Base-by-base conservation (phyloP, 23 tunicate species). In the Ciona savignyi region DNA sequence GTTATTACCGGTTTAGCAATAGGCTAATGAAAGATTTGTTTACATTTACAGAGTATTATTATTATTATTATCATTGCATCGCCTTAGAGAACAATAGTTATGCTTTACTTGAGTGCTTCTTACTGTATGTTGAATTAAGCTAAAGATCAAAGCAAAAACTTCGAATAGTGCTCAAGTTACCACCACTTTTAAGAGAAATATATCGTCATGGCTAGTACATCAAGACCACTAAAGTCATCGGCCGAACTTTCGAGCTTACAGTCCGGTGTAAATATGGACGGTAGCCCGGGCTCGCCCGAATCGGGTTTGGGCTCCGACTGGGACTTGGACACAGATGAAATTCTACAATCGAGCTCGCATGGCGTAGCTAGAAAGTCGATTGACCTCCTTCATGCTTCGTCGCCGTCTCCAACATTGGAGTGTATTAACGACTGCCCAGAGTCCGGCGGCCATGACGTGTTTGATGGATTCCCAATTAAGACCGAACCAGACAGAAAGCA, bases 321-420 rank as follows among this genome's bases (percentile, higher is more conserved):
- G 65, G 95, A 87, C 27, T 35, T 73, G 0, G 90, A 85, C 70
- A 80, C 77, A 11, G 78, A 82, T 29, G 73, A 81, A 23, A 63
- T 51, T 30, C 23, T 42, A 0, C 29, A 30, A 25, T 70, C 32
- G 27, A n/a, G 28, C 20, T 23, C 34, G 15, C 34, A 30, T 33
- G 34, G 66, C 19, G 70, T 28, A 30, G 23, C 23, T 27, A 60
- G 33, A 29, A 75, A 75, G 32, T 33, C 30, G 22, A 48, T 60
- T 33, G 75, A 62, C 28, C 65, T 27, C 19, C 60, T 70, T 20
- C 76, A 78, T 23, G 79, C 85, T 22, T 28, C 66, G n/a, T 81
- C 95, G 6, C 95, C 95, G 1, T 87, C 95, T 2, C 95, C 95
- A 6, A 87, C 95, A 1, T 26, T 85, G 63, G 95, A 87, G 42